Conservation (phyloP, 2,797 vertebrate genomes). For the Anguilla anguilla region DNA sequence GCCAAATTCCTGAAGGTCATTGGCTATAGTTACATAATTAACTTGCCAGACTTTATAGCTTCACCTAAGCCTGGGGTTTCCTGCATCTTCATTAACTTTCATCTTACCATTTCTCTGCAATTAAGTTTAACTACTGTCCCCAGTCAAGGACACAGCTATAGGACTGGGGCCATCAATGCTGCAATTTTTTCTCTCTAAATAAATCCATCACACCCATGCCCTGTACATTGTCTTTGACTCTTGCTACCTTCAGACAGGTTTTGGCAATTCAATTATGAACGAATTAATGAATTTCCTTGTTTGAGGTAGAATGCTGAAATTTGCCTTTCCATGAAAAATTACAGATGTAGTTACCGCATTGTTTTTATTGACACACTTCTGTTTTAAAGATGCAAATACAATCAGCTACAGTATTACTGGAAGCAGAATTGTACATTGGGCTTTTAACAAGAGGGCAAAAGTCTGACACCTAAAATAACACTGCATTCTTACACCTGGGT, state of each 20-base stretch:
- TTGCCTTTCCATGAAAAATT: no score
- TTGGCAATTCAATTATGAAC: no score
- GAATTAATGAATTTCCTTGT: no score
- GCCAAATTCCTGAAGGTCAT: neutral
- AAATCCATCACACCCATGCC: no score
- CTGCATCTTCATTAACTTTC: neutral
- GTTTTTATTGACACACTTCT: neutral
- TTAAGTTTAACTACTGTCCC: neutral
- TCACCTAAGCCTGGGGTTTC: neutral
- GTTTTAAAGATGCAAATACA: neutral
- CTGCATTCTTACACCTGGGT: neutral
- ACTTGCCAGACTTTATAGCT: neutral
- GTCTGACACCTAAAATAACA: conserved; percentile 1
- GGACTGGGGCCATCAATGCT: neutral
- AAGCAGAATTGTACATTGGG: neutral
- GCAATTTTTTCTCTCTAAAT: no score
- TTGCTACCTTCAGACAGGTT: no score
- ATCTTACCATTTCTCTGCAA: neutral
- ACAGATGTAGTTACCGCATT: neutral
- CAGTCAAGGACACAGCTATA: neutral
- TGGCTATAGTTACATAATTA: neutral
- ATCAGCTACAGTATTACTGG: neutral
- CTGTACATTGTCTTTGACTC: no score
- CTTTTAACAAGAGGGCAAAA: neutral
- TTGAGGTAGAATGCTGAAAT: neutral